phyloP scores from a whole-genome alignment of 2,113 vertebrate species.

The Uria lomvia region DNA sequence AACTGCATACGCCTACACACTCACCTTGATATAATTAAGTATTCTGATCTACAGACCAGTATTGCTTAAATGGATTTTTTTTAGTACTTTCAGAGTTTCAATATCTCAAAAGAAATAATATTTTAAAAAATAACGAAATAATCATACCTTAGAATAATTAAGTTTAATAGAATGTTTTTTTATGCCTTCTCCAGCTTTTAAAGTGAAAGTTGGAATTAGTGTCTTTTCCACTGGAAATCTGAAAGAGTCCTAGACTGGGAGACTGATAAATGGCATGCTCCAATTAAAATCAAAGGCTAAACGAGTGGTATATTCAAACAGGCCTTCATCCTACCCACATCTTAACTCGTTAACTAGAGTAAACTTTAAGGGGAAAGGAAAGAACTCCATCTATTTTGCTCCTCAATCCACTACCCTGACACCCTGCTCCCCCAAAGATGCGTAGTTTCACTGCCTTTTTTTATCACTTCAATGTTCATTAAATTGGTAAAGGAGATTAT shows the following conservation, averaged over 20 bases:
- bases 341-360: not conserved
- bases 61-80: not conserved
- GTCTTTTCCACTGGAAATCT: not conserved
- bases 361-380: not conserved
- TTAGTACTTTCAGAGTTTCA: not conserved
- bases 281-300: not conserved
- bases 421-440: accelerated
- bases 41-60: not conserved
- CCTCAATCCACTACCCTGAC: accelerated
- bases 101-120: not conserved
- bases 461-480: not conserved
- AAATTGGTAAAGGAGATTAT: not conserved
- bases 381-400: not conserved
- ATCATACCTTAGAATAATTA: not conserved
- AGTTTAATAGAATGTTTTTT: not conserved
- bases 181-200: not conserved
- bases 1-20: not conserved
- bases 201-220: not conserved
- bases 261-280: not conserved
- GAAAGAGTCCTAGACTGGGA: not conserved
- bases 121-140: not conserved
- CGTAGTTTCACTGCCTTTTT: not conserved
- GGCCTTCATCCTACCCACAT: not conserved
- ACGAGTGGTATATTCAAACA: not conserved
- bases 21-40: not conserved